Conservation (phyloP, 2,113 vertebrate genomes). For the Syngnathus floridae region DNA sequence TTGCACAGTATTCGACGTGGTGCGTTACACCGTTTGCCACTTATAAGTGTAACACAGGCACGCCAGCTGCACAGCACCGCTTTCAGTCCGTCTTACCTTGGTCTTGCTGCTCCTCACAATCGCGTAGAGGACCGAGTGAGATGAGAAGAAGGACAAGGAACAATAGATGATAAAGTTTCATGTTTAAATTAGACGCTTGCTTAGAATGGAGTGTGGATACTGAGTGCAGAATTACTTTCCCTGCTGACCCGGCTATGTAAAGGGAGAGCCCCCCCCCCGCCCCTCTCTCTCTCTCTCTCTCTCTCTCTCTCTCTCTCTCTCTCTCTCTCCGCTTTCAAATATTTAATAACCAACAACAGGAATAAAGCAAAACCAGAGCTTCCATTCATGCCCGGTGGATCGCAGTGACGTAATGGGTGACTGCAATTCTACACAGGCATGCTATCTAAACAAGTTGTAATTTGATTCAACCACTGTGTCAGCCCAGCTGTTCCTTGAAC, state of each 20-base stretch:
- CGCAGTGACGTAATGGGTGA: not conserved
- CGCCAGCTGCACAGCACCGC: not conserved
- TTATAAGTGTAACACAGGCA: not conserved
- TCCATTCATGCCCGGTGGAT: not conserved
- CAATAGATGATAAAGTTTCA: slow-evolving; percentile 25
- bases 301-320: not conserved
- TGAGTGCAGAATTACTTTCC: not conserved
- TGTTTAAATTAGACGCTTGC: slow-evolving; percentile 5
- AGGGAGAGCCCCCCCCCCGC: not conserved
- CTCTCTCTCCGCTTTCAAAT: not conserved
- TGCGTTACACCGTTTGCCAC: not conserved
- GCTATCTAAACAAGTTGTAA: not conserved
- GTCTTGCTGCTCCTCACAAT: slow-evolving; percentile 36
- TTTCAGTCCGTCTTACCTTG: slow-evolving; percentile 48
- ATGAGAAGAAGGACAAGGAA: slow-evolving; percentile 9
- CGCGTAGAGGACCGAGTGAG: not conserved
- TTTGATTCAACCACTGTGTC: not conserved
- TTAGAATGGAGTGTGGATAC: not conserved
- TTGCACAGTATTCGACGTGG: too few species aligned
- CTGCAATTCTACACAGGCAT: not conserved
- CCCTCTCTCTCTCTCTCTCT: not conserved
- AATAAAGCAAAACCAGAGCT: not conserved
- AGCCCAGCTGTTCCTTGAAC: slow-evolving; percentile 12
- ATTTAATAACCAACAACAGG: not conserved
- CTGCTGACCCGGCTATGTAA: not conserved